Evolutionary conservation across 2,113 vertebrate species (phyloP), one percentile per base, ranked within the genome.

Genomic region (Thinocorus orbignyianus): DNA sequence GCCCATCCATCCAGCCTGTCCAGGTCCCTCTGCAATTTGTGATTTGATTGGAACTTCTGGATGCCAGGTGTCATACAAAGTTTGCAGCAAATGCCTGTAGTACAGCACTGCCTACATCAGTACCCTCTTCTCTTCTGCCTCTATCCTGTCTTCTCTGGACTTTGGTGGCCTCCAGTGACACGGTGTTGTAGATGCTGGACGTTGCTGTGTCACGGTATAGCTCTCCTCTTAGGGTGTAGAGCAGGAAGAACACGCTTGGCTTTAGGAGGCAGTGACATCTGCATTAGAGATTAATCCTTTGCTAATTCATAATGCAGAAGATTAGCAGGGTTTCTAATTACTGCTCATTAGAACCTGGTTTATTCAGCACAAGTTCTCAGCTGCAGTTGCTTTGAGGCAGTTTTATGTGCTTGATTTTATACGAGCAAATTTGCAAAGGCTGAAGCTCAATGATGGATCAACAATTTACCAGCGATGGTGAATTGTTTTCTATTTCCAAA

Each of bases 191-290:
- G 39, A 15, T 61, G 46, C 41, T 51, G 31, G 66, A 26, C 18
- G 11, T 42, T 35, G 37, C 51, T 62, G n/a, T 25, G 39, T 25
- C 33, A 17, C 64, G 39, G 1, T 1, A 9, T 39, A 5, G 2
- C 22, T 7, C 15, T 28, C 35, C 31, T 41, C 0, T 0, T 5
- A 26, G 55, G 33, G 10, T 15, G 35, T 5, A 6, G 48, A 44
- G 20, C 33, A 51, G 11, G 31, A 35, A 49, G n/a, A 24, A 19
- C 48, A 70, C 6, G 3, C 23, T 35, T 46, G 39, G 49, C 51
- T 46, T 42, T 33, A 30, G 73, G 58, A 88, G 35, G 33, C 25
- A 37, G 44, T 13, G 30, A 10, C 28, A 35, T 5, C 41, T 44
- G 24, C 24, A 5, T 39, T 22, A 17, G 28, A 28, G 28, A 5